These are phyloP conservation scores for Bergia puertoricense DNA, from an alignment of 92 coral and sea anemone genomes.

Conservation along the genomic window DNA sequence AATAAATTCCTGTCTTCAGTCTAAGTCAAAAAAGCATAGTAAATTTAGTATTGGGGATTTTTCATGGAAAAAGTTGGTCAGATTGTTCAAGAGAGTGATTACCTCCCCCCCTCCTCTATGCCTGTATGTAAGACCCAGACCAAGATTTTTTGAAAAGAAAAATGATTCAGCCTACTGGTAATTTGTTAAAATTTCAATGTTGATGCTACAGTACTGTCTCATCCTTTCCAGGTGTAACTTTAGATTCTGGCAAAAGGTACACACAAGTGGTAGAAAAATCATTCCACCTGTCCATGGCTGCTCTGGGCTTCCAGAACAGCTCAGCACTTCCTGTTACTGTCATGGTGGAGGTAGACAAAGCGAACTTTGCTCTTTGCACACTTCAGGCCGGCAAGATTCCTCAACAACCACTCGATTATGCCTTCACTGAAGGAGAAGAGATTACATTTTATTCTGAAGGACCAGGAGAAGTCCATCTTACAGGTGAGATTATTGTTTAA, in stretches of 20 bases:
- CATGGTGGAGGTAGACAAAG: conserved; percentile 97
- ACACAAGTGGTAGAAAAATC: conserved; percentile 98
- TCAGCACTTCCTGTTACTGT: conserved; percentile 83
- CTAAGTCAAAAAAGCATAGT: too few relatives aligned
- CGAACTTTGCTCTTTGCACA: conserved; percentile 93
- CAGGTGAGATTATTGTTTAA: conserved; percentile 60
- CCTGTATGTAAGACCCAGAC: too few relatives aligned
- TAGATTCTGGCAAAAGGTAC: conserved; percentile 94
- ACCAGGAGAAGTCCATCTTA: conserved; percentile 83
- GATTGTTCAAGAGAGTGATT: too few relatives aligned
- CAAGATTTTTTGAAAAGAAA: too few relatives aligned
- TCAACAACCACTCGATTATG: conserved; percentile 88
- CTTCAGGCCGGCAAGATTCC: conserved; percentile 90
- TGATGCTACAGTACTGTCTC: neutral
- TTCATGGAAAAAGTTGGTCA: too few relatives aligned
- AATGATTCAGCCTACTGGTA: too few relatives aligned
- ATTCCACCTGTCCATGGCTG: conserved; percentile 97
- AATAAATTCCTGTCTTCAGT: too few relatives aligned
- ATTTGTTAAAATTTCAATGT: too few relatives aligned
- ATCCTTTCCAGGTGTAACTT: conserved; percentile 72
- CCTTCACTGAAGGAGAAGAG: conserved; percentile 98
- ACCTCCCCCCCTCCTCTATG: too few relatives aligned
- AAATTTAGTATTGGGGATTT: too few relatives aligned
- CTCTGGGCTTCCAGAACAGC: conserved; percentile 76
- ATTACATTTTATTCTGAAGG: conserved; percentile 94